Evolutionary conservation across 1,140 invertebrate species (phyloP).

Genomic region (Ylistrum balloti): DNA sequence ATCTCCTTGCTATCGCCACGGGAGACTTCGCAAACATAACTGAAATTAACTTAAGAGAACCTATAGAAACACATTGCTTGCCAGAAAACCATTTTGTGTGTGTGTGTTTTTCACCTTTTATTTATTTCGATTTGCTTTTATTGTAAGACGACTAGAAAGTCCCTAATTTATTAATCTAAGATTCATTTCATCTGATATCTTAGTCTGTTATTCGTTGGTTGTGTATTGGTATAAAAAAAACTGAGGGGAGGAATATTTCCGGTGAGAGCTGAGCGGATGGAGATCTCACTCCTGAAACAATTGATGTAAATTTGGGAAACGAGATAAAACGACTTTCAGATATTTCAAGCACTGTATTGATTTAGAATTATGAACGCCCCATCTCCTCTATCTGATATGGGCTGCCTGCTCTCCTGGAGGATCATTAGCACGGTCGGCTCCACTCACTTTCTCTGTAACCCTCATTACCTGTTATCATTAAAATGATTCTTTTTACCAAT

Average conservation of each 20-base stretch:
- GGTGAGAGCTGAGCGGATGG: neutral
- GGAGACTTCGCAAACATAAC: neutral
- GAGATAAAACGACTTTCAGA: neutral
- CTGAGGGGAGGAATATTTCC: neutral
- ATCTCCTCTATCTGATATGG: neutral
- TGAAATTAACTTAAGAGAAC: constrained; percentile 29
- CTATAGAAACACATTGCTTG: constrained; percentile 25
- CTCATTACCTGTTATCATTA: neutral
- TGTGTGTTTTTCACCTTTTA: constrained; percentile 9
- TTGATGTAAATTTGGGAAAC: constrained; percentile 17
- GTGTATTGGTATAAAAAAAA: neutral
- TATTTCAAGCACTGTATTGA: neutral
- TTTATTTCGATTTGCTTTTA: neutral
- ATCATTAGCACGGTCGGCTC: neutral
- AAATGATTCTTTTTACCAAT: neutral
- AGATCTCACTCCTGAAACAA: neutral
- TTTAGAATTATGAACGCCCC: neutral
- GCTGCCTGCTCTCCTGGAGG: neutral
- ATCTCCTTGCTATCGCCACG: neutral
- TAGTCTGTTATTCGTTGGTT: neutral
- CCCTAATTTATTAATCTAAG: neutral
- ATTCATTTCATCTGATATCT: neutral
- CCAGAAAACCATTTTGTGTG: neutral
- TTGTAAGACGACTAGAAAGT: neutral
- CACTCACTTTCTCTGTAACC: neutral